phyloP scores from a whole-genome alignment of 2,113 vertebrate species.

The Mastomys natalensis region DNA sequence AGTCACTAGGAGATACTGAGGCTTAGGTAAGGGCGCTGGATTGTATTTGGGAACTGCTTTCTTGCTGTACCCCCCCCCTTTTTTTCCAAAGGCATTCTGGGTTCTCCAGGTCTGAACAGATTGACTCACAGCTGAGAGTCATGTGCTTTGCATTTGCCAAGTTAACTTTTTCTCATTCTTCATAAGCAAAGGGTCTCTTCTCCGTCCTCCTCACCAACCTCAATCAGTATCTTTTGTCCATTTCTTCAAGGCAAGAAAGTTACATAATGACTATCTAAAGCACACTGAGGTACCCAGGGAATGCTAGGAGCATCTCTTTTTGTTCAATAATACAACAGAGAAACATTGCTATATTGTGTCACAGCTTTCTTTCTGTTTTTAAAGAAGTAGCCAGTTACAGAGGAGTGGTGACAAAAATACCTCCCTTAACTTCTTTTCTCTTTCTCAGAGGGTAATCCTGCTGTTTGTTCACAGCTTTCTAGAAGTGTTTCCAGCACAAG shows the following conservation, averaged over 20 bases:
- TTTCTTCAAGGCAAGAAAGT: neutral
- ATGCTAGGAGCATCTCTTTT: neutral
- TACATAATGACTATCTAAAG: neutral
- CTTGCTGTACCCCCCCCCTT: neutral
- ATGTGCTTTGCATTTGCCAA: neutral
- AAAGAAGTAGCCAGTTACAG: neutral
- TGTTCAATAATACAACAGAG: neutral
- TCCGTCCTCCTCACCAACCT: neutral
- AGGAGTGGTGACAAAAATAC: neutral
- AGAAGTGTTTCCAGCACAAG: neutral
- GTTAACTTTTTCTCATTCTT: neutral
- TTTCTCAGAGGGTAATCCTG: neutral
- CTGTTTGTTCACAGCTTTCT: neutral
- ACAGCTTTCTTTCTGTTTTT: neutral
- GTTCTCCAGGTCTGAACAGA: neutral
- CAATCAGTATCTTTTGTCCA: neutral
- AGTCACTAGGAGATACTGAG: neutral
- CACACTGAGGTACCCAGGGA: neutral
- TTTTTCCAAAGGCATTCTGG: neutral
- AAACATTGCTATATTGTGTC: neutral
- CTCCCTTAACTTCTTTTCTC: neutral
- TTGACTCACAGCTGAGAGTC: neutral
- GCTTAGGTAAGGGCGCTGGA: neutral
- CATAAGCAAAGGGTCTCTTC: fast-evolving
- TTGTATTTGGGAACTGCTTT: neutral